A percentile compares a stretch with the other conserved stretches of the same genome.
These are phyloP conservation scores for Lordiphosa fenestrarum DNA, from an alignment of 2,888 invertebrate species.

Conservation along the genomic window DNA sequence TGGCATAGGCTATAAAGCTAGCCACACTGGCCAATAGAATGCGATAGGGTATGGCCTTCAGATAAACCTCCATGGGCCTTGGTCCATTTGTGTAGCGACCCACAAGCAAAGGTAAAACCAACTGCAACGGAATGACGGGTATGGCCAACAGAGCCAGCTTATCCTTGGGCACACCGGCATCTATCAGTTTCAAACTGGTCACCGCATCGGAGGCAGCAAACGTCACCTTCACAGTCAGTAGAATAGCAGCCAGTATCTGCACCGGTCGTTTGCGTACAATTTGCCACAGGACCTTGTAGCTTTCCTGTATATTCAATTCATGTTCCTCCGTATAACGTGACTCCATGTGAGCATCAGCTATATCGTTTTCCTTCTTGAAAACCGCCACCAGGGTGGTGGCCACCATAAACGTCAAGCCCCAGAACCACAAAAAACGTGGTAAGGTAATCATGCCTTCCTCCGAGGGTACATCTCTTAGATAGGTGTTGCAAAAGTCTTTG, in stretches of 20 bases:
- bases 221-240: constrained; percentile 95
- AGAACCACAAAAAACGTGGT: constrained; percentile 94
- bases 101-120: constrained; percentile 91
- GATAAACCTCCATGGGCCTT: constrained; percentile 92
- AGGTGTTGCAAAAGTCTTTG: constrained; percentile 96
- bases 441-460: constrained; percentile 87
- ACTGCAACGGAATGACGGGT: constrained; percentile 96
- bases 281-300: constrained; percentile 90
- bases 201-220: constrained; percentile 98
- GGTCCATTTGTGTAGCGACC: constrained; percentile 91
- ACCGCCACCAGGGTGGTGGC: constrained; percentile 94
- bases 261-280: constrained; percentile 93
- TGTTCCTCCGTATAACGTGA: constrained; percentile 74
- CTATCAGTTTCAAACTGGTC: constrained; percentile 95
- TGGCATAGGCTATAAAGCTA: constrained; percentile 91
- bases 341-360: constrained; percentile 76
- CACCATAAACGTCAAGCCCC: constrained; percentile 95
- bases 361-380: constrained; percentile 89
- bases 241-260: constrained; percentile 87
- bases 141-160: constrained; percentile 95
- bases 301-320: constrained; percentile 83
- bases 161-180: constrained; percentile 97
- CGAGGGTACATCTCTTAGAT: constrained; percentile 87
- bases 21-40: constrained; percentile 92
- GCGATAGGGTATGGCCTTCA: constrained; percentile 94